phyloP scores from a whole-genome alignment of 2,888 invertebrate species.

The Byasa hedistus region DNA sequence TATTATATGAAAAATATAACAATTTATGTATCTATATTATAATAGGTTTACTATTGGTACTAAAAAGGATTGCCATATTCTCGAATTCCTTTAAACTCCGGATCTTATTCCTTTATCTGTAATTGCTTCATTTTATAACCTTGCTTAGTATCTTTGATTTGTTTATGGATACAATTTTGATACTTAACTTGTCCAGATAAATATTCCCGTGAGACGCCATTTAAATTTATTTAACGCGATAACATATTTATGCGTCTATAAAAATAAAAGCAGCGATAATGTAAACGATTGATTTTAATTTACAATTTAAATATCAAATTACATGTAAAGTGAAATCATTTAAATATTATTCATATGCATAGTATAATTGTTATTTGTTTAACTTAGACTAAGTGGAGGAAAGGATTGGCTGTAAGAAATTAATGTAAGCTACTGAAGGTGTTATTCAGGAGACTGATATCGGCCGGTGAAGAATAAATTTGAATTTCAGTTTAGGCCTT shows the following conservation, averaged over 20 bases:
- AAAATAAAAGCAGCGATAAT: neutral
- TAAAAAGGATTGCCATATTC: neutral
- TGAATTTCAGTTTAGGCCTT: too few relatives aligned
- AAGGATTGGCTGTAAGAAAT: too few relatives aligned
- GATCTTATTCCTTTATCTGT: neutral
- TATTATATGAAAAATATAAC: too few relatives aligned
- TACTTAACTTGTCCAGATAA: constrained; percentile 10
- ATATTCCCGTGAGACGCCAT: neutral
- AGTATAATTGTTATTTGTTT: too few relatives aligned
- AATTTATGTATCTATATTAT: neutral
- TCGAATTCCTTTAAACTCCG: neutral
- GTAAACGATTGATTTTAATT: neutral
- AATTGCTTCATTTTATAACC: constrained; percentile 5
- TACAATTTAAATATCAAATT: neutral
- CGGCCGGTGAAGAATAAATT: too few relatives aligned
- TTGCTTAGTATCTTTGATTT: constrained; percentile 6
- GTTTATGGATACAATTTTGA: constrained; percentile 8
- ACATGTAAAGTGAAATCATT: too few relatives aligned
- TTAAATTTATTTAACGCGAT: constrained; percentile 3
- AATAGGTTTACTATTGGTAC: neutral
- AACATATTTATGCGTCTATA: neutral
- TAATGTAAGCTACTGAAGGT: too few relatives aligned
- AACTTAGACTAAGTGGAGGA: too few relatives aligned
- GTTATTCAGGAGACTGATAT: too few relatives aligned
- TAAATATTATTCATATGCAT: too few relatives aligned